These are phyloP conservation scores for Halictus quadricinctus DNA, from an alignment of 2,888 invertebrate species.

Conservation along the genomic window DNA sequence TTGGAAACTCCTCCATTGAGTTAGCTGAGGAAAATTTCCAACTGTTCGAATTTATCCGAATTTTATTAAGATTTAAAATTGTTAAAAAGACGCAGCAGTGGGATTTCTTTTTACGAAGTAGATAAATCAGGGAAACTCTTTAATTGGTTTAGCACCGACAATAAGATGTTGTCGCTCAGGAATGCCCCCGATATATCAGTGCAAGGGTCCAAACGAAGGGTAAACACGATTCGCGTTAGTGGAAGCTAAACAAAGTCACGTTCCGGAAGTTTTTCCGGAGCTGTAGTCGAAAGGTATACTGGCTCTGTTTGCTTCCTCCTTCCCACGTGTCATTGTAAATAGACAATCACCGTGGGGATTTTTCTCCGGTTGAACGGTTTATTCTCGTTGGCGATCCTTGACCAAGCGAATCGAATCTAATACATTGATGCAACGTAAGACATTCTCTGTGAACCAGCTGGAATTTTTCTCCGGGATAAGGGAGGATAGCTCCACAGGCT, in stretches of 20 bases:
- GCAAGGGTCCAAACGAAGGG: conserved; percentile 10
- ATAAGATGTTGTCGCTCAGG: background rate
- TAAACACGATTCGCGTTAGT: conserved; percentile 16
- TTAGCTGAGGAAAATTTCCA: too few relatives aligned
- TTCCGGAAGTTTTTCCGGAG: conserved; percentile 13
- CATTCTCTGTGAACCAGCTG: conserved; percentile 8
- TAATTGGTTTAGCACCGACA: conserved; percentile 1
- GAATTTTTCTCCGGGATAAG: conserved; percentile 27
- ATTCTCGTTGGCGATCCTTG: conserved; percentile 28
- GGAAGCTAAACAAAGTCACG: conserved; percentile 8
- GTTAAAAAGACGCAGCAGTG: background rate
- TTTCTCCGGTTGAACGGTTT: conserved; percentile 26
- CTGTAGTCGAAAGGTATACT: background rate
- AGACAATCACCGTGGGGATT: conserved; percentile 33
- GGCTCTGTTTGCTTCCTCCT: background rate
- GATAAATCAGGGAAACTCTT: background rate
- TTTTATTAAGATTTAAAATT: background rate
- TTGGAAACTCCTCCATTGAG: too few relatives aligned
- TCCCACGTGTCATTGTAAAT: conserved; percentile 15
- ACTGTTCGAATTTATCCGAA: too few relatives aligned
- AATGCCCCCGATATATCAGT: background rate
- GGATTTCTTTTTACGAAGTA: background rate
- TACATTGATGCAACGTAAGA: conserved; percentile 46
- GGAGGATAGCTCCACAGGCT: conserved; percentile 20
- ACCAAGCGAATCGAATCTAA: conserved; percentile 28